Evolutionary conservation across 1,140 invertebrate genomes (phyloP).

Genomic region (Leguminivora glycinivorella): DNA sequence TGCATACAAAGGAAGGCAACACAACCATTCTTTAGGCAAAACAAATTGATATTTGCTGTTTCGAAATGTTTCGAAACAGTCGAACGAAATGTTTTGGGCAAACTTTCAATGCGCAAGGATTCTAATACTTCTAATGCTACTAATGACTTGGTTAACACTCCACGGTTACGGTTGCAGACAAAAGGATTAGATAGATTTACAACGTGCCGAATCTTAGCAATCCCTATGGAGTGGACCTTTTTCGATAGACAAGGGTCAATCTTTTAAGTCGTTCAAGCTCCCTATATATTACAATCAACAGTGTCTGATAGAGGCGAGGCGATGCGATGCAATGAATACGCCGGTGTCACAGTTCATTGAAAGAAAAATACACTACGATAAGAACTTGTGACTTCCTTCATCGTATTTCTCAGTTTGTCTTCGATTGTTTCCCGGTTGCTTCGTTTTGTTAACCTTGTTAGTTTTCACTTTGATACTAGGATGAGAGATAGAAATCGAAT

Average conservation of each 20-base stretch:
- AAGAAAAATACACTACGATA: slow-evolving; percentile 14
- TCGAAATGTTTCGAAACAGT: not conserved
- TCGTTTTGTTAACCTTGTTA: slow-evolving; percentile 17
- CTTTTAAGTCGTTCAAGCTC: slow-evolving; percentile 33
- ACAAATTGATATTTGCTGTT: not conserved
- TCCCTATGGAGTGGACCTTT: slow-evolving; percentile 38
- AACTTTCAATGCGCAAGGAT: not conserved
- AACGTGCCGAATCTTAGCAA: slow-evolving; percentile 38
- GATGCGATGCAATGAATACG: slow-evolving; percentile 16
- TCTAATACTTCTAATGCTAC: slow-evolving; percentile 8
- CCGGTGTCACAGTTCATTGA: slow-evolving; percentile 10
- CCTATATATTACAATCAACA: slow-evolving; percentile 47
- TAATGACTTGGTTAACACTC: not conserved
- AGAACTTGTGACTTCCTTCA: slow-evolving; percentile 7
- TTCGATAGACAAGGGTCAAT: slow-evolving; percentile 45
- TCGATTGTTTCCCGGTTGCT: slow-evolving; percentile 11
- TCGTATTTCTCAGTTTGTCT: slow-evolving; percentile 4
- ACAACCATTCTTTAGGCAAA: not conserved
- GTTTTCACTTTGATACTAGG: slow-evolving; percentile 16
- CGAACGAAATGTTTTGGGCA: not conserved
- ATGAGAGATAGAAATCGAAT: slow-evolving; percentile 24
- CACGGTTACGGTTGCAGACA: slow-evolving; percentile 1
- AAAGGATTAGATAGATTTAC: slow-evolving; percentile 45
- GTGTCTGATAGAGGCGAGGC: slow-evolving; percentile 2
- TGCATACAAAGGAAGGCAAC: not conserved